phyloP scores from a whole-genome alignment of 2,113 vertebrate genomes.

The Rhinopithecus roxellana region DNA sequence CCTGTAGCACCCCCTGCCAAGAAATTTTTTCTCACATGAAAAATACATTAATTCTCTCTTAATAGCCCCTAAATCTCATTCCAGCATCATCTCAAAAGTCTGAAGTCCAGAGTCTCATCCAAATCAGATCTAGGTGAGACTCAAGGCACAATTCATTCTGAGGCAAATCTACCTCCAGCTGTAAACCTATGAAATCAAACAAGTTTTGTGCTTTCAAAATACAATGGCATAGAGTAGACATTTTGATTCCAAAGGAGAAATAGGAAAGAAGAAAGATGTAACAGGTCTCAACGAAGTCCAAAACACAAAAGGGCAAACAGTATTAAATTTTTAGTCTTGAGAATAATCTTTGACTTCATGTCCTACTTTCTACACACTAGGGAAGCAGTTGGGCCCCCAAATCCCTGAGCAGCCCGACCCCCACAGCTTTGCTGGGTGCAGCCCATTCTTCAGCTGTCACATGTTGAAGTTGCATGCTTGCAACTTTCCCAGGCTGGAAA shows the following conservation, averaged over 20 bases:
- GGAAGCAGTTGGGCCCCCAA: not conserved
- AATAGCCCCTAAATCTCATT: not conserved
- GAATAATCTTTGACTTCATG: not conserved
- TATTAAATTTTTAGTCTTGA: not conserved
- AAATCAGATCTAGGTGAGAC: not conserved
- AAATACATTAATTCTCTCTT: not conserved
- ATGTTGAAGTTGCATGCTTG: not conserved
- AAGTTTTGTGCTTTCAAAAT: not conserved
- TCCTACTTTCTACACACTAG: not conserved
- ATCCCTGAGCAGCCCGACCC: not conserved
- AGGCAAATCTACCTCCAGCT: not conserved
- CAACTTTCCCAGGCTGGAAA: not conserved
- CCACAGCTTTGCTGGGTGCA: not conserved
- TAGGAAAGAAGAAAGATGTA: not conserved
- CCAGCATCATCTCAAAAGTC: not conserved
- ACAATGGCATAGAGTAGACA: not conserved
- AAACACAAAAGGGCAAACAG: not conserved
- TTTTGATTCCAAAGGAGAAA: not conserved
- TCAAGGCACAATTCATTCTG: not conserved
- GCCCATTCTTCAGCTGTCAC: not conserved
- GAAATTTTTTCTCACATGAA: not conserved
- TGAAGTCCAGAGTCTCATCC: not conserved
- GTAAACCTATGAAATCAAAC: not conserved
- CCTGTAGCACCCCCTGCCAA: rapidly evolving
- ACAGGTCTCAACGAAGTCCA: not conserved